A percentile compares a stretch with the other conserved stretches of the same genome.
Conservation (phyloP, 2,113 vertebrate species). For the Actenoides lindsayi region DNA sequence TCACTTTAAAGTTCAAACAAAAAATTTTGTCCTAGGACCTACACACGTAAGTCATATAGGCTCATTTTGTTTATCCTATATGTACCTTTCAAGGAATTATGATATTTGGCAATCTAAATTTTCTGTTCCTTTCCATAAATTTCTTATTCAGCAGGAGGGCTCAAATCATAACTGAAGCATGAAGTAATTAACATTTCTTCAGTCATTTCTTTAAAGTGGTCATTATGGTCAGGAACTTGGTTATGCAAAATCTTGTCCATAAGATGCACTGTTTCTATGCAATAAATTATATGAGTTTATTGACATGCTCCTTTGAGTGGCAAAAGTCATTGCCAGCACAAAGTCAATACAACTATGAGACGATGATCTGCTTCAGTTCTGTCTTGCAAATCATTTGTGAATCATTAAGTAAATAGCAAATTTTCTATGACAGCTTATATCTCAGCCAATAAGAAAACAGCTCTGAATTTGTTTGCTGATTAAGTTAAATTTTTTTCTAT, state of each 20-base stretch:
- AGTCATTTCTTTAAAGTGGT: not conserved
- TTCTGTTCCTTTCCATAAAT: not conserved
- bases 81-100: not conserved
- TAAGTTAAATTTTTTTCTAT: not conserved
- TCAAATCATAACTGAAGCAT: not conserved
- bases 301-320: not conserved
- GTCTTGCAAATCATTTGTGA: not conserved
- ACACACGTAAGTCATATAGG: rapidly evolving
- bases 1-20: not conserved
- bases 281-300: not conserved
- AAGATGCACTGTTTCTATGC: not conserved
- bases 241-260: not conserved
- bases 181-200: conserved; percentile 8
- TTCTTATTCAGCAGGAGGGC: not conserved
- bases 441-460: not conserved
- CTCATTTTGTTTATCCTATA: not conserved
- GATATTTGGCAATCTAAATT: not conserved
- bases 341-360: not conserved
- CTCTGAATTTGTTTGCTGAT: not conserved
- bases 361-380: not conserved
- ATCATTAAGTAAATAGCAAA: not conserved
- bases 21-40: not conserved
- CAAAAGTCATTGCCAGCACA: not conserved
- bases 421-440: not conserved
- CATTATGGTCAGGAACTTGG: not conserved